Conservation (phyloP, 2,113 vertebrate genomes). For the Cryptomyrus ogoouensis region DNA sequence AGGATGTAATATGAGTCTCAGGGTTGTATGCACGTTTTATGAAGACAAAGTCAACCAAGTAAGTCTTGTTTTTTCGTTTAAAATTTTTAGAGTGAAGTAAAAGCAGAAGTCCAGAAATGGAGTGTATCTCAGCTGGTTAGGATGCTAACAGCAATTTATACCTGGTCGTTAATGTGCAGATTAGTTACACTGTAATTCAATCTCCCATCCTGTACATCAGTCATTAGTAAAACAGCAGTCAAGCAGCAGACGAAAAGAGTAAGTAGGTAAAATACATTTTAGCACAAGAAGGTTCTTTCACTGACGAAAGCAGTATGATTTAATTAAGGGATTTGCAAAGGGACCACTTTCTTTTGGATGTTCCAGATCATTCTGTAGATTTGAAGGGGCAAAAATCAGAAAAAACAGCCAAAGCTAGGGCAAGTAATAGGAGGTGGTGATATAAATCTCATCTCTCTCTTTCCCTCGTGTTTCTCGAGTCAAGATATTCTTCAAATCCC, state of each 20-base stretch:
- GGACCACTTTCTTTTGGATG: background rate
- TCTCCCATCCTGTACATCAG: background rate
- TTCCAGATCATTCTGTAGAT: background rate
- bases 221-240: background rate
- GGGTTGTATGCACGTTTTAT: background rate
- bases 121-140: background rate
- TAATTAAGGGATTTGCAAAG: background rate
- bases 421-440: background rate
- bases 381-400: background rate
- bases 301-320: background rate
- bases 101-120: background rate
- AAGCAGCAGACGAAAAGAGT: background rate
- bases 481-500: background rate
- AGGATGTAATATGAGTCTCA: background rate
- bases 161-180: background rate
- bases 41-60: background rate
- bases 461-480: background rate
- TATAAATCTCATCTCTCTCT: background rate
- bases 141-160: background rate
- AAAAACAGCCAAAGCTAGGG: background rate
- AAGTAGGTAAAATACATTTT: background rate
- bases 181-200: background rate
- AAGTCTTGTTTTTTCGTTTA: background rate
- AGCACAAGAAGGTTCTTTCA: background rate
- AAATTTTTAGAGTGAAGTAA: background rate